phyloP scores from a whole-genome alignment of 2,113 vertebrate genomes.

The Motacilla tschutschensis region DNA sequence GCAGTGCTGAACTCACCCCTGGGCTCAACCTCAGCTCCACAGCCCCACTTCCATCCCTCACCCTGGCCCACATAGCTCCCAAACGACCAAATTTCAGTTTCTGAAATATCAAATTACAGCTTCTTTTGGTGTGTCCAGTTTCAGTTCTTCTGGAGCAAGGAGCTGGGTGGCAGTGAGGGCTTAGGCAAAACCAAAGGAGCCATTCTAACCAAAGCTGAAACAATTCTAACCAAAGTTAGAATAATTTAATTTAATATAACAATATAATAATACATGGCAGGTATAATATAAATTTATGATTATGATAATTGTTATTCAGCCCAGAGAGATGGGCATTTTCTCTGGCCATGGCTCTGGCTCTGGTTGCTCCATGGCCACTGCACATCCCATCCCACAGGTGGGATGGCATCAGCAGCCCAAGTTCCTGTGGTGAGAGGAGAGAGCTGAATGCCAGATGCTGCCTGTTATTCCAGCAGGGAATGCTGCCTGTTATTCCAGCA shows the following conservation, averaged over 20 bases:
- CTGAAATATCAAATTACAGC: rapidly evolving
- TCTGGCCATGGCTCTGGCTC: background rate
- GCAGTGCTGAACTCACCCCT: background rate
- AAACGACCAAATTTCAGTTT: background rate
- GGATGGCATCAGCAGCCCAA: background rate
- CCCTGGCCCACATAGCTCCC: background rate
- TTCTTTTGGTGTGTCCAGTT: background rate
- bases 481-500: background rate
- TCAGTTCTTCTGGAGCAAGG: background rate
- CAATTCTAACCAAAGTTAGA: too few relatives aligned
- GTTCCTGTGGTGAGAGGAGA: rapidly evolving
- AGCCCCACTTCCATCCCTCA: background rate
- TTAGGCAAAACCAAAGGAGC: background rate
- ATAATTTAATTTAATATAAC: background rate
- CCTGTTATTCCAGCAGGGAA: background rate
- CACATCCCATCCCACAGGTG: background rate
- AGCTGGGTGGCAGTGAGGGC: background rate
- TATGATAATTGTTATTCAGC: background rate
- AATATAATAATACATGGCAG: background rate
- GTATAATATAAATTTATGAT: too few relatives aligned
- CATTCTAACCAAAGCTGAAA: too few relatives aligned
- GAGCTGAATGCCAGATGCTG: too few relatives aligned
- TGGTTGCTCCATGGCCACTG: background rate
- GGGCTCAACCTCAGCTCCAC: background rate
- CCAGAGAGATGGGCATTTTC: background rate